Percentiles rank a stretch among this genome's conserved stretches.
phyloP scores from a whole-genome alignment of 1,140 invertebrate species.

The Aphidius gifuensis region DNA sequence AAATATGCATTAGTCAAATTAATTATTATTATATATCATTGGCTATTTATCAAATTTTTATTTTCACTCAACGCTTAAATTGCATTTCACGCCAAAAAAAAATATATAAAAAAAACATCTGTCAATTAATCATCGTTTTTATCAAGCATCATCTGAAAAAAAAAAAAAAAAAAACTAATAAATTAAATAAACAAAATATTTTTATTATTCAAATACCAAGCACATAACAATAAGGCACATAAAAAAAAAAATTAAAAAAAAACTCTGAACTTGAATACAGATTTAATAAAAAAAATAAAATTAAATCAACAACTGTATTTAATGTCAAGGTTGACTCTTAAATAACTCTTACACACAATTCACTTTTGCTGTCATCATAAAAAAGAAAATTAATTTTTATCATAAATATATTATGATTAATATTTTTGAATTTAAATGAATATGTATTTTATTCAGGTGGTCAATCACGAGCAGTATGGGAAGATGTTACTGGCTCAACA shows the following conservation, averaged over 20 bases:
- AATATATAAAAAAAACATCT: constrained; percentile 25
- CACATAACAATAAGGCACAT: constrained; percentile 39
- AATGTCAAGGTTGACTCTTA: constrained; percentile 30
- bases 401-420: constrained; percentile 50
- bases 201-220: constrained; percentile 29
- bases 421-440: constrained; percentile 43
- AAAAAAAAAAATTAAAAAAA: constrained; percentile 25
- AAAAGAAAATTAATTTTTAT: constrained; percentile 25
- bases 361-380: constrained; percentile 29
- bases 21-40: too few species aligned
- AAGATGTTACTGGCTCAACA: constrained; percentile 94
- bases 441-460: constrained; percentile 69
- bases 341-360: constrained; percentile 33
- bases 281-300: constrained; percentile 14
- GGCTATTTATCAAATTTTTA: background rate
- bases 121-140: constrained; percentile 29
- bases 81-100: constrained; percentile 26
- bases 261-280: constrained; percentile 26
- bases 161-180: too few species aligned
- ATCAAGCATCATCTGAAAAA: constrained; percentile 44
- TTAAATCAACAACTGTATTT: constrained; percentile 33
- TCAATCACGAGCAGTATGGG: constrained; percentile 92
- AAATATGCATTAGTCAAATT: too few species aligned
- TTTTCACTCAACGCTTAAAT: constrained; percentile 14
- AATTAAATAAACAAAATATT: constrained; percentile 5